Percentiles rank a stretch among this genome's conserved stretches.
Conservation (phyloP, 92 coral and sea anemone species). For the Epizoanthus scotinus region DNA sequence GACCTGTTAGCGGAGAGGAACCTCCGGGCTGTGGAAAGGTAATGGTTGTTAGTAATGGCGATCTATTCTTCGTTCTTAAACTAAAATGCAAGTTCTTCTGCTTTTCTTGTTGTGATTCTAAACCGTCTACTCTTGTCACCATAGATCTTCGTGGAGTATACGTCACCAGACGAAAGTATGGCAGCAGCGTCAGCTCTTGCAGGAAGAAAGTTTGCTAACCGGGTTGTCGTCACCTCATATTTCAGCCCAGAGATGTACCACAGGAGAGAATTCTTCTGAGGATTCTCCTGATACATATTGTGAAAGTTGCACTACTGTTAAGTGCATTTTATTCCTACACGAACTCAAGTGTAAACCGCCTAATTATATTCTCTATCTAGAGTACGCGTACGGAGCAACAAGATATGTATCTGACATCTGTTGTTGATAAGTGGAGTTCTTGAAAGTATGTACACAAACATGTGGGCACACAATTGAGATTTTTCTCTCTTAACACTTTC, state of each 20-base stretch:
- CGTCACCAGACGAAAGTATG: constrained; percentile 72
- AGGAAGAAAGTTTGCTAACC: constrained; percentile 97
- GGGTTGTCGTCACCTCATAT: constrained; percentile 92
- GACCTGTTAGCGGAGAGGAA: constrained; percentile 87
- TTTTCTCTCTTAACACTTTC: too few relatives aligned
- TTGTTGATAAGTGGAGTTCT: too few relatives aligned
- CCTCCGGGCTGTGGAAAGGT: constrained; percentile 99
- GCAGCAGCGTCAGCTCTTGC: constrained; percentile 89
- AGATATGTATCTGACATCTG: too few relatives aligned
- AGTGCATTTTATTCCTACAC: not conserved
- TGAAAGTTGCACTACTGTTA: not conserved
- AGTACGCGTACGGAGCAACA: too few relatives aligned
- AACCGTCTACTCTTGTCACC: not conserved
- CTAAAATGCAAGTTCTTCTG: not conserved
- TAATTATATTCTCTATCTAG: too few relatives aligned
- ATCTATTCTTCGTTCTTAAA: not conserved
- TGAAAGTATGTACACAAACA: too few relatives aligned
- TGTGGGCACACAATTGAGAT: too few relatives aligned
- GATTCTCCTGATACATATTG: not conserved
- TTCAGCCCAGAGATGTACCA: constrained; percentile 74
- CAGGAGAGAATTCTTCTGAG: constrained; percentile 68
- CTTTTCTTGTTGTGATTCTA: not conserved
- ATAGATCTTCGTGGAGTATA: constrained; percentile 91
- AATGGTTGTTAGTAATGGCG: not conserved
- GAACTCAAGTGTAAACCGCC: not conserved